A percentile compares a stretch with the other conserved stretches of the same genome.
Conservation (phyloP, 2,888 invertebrate species). For the Melitaea athalia region DNA sequence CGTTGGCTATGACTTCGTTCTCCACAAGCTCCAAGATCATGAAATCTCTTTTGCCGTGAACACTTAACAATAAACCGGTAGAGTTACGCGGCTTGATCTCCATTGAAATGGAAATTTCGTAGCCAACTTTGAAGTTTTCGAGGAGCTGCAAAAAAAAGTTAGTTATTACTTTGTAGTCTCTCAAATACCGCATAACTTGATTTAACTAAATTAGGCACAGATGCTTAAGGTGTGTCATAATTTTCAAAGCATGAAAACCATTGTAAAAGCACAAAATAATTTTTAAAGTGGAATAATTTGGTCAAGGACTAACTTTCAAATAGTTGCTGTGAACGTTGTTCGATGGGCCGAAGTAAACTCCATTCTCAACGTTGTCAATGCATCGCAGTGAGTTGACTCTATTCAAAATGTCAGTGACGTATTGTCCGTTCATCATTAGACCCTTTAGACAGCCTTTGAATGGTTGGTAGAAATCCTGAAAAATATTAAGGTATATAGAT, state of each 20-base stretch:
- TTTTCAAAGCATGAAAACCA: too few species aligned
- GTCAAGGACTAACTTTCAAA: slow-evolving; percentile 77
- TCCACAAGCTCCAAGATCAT: slow-evolving; percentile 93
- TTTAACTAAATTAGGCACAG: too few species aligned
- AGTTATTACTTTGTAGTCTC: too few species aligned
- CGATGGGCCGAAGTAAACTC: slow-evolving; percentile 91
- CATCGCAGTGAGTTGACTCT: slow-evolving; percentile 88
- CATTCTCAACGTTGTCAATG: slow-evolving; percentile 88
- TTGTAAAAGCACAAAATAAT: too few species aligned
- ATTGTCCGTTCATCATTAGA: slow-evolving; percentile 86
- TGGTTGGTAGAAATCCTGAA: slow-evolving; percentile 83
- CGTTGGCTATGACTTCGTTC: slow-evolving; percentile 91
- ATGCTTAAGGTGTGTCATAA: too few species aligned
- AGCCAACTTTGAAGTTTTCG: slow-evolving; percentile 90
- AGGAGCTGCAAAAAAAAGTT: slow-evolving; percentile 61
- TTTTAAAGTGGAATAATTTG: not conserved
- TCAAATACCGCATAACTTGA: too few species aligned
- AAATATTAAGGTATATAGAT: not conserved
- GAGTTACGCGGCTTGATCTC: slow-evolving; percentile 93
- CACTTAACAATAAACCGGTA: slow-evolving; percentile 92
- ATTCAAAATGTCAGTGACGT: slow-evolving; percentile 82
- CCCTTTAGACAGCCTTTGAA: slow-evolving; percentile 93
- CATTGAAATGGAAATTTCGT: slow-evolving; percentile 89
- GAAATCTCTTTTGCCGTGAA: slow-evolving; percentile 91
- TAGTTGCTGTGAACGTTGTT: slow-evolving; percentile 83